Evolutionary conservation across 1,140 invertebrate species (phyloP).

Genomic region (Lamellibrachia luymesi): DNA sequence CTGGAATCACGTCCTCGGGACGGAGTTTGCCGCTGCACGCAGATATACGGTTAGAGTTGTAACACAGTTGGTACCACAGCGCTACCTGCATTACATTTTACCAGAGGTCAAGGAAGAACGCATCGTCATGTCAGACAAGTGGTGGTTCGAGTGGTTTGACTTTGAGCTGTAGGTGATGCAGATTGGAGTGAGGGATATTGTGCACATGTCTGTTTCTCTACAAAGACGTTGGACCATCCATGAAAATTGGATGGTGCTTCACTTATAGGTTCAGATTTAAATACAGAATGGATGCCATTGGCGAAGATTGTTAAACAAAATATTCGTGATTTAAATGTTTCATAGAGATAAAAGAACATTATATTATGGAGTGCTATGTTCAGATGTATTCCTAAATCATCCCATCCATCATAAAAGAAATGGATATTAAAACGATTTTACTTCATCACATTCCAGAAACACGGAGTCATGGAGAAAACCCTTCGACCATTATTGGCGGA

Average conservation of each 20-base stretch:
- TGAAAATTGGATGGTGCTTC: too few species aligned
- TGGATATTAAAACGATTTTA: too few species aligned
- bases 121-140: neutral
- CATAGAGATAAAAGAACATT: too few species aligned
- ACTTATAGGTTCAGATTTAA: neutral
- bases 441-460: too few species aligned
- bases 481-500: too few species aligned
- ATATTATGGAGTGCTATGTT: too few species aligned
- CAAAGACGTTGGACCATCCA: too few species aligned
- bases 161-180: neutral
- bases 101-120: neutral
- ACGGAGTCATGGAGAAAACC: too few species aligned
- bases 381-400: too few species aligned
- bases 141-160: neutral
- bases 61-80: neutral
- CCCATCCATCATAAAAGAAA: too few species aligned
- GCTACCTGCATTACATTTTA: neutral
- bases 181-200: neutral
- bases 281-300: neutral
- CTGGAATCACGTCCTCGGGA: neutral
- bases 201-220: neutral
- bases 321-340: too few species aligned
- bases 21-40: neutral
- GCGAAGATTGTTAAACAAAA: too few species aligned
- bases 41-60: neutral